Conservation (phyloP, 1,140 invertebrate genomes). For the Neelides sp. region DNA sequence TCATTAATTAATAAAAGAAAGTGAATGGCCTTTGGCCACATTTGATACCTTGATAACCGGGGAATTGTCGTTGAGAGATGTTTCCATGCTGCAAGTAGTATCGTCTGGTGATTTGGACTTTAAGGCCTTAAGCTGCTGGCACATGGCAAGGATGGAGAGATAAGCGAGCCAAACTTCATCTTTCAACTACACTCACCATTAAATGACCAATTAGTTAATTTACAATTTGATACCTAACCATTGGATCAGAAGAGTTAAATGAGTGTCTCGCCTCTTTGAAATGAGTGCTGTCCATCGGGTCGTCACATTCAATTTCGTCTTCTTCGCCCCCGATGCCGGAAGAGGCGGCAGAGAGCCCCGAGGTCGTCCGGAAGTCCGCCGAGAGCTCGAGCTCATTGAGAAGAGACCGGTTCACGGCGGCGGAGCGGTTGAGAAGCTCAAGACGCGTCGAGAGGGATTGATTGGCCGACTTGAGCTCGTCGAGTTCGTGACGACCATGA, state of each 20-base stretch:
- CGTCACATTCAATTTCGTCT: constrained; percentile 37
- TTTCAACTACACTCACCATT: too few species aligned
- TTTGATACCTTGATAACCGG: constrained; percentile 23
- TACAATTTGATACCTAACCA: too few species aligned
- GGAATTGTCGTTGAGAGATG: constrained; percentile 20
- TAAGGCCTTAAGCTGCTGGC: constrained; percentile 35
- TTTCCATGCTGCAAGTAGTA: constrained; percentile 26
- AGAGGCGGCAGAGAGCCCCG: constrained; percentile 27
- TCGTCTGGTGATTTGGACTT: constrained; percentile 24
- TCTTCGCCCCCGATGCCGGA: constrained; percentile 33
- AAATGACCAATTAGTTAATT: too few species aligned
- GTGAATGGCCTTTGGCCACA: not conserved
- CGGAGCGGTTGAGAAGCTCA: constrained; percentile 32
- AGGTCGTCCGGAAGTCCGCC: constrained; percentile 31
- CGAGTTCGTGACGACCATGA: constrained; percentile 19
- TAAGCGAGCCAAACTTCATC: constrained; percentile 41
- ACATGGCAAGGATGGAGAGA: constrained; percentile 38
- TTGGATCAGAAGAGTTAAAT: too few species aligned
- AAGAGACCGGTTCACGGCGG: constrained; percentile 37
- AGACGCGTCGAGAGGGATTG: too few species aligned
- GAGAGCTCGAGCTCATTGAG: constrained; percentile 44
- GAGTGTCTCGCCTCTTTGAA: constrained; percentile 30
- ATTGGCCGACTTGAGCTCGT: constrained; percentile 29
- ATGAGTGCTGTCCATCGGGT: constrained; percentile 27
- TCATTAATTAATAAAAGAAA: too few species aligned